phyloP scores from a whole-genome alignment of 2,113 vertebrate species.

The Tachysurus fulvidraco region DNA sequence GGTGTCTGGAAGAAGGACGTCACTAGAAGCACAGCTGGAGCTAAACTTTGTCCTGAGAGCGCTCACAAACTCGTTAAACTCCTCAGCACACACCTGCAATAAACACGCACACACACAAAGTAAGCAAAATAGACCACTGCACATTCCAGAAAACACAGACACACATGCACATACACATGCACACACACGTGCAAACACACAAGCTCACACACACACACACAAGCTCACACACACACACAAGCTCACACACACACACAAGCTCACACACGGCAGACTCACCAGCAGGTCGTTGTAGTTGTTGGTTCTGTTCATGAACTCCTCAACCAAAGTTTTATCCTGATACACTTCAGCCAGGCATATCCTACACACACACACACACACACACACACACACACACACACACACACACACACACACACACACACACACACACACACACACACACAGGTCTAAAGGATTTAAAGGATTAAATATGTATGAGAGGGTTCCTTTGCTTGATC shows the following conservation, averaged over 20 bases:
- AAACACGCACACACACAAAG: constrained; percentile 34
- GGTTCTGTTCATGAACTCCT: constrained; percentile 77
- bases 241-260: neutral
- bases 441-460: neutral
- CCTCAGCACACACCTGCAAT: constrained; percentile 81
- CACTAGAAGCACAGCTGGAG: constrained; percentile 67
- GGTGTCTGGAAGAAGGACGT: constrained; percentile 81
- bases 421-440: neutral
- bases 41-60: constrained; percentile 90
- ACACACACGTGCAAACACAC: neutral
- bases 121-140: neutral
- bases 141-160: neutral
- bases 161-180: neutral
- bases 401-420: neutral
- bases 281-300: constrained; percentile 78
- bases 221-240: neutral
- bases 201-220: neutral
- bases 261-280: constrained; percentile 67
- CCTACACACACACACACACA: constrained; percentile 68
- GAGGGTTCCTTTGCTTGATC: neutral
- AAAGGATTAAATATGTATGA: neutral
- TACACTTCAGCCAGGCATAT: constrained; percentile 92
- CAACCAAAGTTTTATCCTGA: constrained; percentile 85
- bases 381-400: neutral
- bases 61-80: constrained; percentile 84